phyloP scores from a whole-genome alignment of 2,888 invertebrate genomes.

The Abscondita cerata region DNA sequence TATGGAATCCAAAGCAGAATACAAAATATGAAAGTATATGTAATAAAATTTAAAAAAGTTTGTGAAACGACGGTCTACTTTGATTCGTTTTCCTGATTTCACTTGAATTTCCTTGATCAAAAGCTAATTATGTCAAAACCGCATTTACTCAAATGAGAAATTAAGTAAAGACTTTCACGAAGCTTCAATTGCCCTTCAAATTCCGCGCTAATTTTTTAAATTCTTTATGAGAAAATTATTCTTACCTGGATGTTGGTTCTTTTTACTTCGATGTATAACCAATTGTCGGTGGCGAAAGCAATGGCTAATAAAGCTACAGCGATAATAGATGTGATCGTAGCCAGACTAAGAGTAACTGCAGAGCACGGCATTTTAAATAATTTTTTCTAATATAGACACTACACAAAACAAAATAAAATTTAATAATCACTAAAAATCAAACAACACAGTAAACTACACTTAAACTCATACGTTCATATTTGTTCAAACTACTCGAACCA shows the following conservation, averaged over 20 bases:
- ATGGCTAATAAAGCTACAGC: slow-evolving; percentile 92
- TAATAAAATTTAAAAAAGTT: no score
- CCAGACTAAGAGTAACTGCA: slow-evolving; percentile 92
- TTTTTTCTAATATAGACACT: slow-evolving; percentile 24
- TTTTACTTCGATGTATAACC: slow-evolving; percentile 93
- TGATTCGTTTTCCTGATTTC: no score
- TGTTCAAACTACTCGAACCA: slow-evolving; percentile 26
- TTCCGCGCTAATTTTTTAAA: no score
- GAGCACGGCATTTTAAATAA: slow-evolving; percentile 84
- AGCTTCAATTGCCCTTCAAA: no score
- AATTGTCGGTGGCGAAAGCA: slow-evolving; percentile 96
- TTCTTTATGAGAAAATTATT: no score
- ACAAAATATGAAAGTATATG: no score
- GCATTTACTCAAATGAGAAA: no score
- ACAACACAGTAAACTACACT: slow-evolving; percentile 25
- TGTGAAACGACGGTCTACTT: no score
- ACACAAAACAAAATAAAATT: slow-evolving; percentile 16
- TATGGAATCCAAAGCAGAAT: no score
- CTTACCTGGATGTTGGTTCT: slow-evolving; percentile 86
- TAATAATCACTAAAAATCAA: not conserved
- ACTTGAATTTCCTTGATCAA: no score
- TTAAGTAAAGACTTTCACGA: no score
- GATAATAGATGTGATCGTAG: slow-evolving; percentile 94
- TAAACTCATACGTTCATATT: slow-evolving; percentile 35
- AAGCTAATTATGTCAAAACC: no score